These are phyloP conservation scores for Phrynocephalus forsythii DNA, from an alignment of 2,797 vertebrate species.

Conservation along the genomic window DNA sequence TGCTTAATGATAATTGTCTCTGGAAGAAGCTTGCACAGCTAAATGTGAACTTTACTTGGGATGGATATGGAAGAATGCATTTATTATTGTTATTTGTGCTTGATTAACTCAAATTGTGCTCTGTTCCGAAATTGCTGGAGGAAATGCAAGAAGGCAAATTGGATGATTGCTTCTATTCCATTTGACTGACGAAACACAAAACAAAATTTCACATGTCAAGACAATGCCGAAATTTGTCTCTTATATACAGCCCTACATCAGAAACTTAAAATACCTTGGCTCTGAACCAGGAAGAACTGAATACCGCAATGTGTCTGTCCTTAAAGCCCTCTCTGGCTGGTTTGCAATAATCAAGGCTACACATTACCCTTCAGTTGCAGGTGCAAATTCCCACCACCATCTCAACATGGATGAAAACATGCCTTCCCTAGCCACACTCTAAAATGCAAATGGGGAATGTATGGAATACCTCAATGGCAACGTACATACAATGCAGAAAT, in stretches of 20 bases:
- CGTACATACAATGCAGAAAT: background rate
- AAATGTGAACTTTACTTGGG: constrained; percentile 12
- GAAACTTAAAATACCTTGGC: constrained; percentile 32
- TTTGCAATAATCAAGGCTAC: too few species aligned
- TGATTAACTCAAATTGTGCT: constrained; percentile 24
- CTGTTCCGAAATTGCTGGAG: constrained; percentile 5
- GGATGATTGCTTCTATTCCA: constrained; percentile 28
- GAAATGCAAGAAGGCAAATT: constrained; percentile 36
- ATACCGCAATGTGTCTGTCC: background rate
- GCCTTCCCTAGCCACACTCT: background rate
- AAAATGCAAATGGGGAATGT: background rate
- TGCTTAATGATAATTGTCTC: background rate
- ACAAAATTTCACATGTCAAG: background rate
- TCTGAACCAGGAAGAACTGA: background rate
- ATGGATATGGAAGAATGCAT: background rate
- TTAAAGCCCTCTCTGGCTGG: background rate
- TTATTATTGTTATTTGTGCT: constrained; percentile 19
- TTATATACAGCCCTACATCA: background rate
- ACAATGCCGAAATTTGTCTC: background rate
- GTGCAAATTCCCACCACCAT: background rate
- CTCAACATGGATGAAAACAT: background rate
- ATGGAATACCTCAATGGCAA: background rate
- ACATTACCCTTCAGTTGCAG: too few species aligned
- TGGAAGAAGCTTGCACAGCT: constrained; percentile 6
- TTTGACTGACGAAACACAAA: constrained; percentile 20